Percentiles rank a stretch among this genome's conserved stretches.
Evolutionary conservation across 2,113 vertebrate genomes (phyloP).

Genomic region (Blennius ocellaris): DNA sequence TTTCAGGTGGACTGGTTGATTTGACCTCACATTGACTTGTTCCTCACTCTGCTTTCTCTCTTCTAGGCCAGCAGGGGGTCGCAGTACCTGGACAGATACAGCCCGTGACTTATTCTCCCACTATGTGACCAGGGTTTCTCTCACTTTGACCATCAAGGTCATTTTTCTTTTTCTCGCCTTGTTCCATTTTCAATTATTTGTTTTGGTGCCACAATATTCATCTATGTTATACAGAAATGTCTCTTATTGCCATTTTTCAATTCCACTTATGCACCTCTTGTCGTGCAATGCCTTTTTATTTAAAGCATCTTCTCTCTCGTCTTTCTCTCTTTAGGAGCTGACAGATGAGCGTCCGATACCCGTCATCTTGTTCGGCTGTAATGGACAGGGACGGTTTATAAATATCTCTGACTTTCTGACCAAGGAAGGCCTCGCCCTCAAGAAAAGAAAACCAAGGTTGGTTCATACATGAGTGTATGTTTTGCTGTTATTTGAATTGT

Average conservation of each 20-base stretch:
- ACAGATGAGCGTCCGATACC: constrained; percentile 76
- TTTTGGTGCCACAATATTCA: background rate
- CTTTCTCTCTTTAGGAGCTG: constrained; percentile 76
- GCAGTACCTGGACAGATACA: constrained; percentile 90
- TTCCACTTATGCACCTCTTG: background rate
- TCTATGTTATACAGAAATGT: background rate
- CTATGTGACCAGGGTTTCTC: constrained; percentile 88
- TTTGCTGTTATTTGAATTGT: background rate
- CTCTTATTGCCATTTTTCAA: background rate
- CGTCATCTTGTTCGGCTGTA: constrained; percentile 85
- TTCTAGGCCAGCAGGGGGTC: constrained; percentile 90
- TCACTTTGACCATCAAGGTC: background rate
- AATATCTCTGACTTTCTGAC: constrained; percentile 89
- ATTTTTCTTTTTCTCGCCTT: background rate
- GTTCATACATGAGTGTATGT: background rate
- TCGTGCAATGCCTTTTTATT: background rate
- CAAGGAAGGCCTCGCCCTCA: constrained; percentile 90
- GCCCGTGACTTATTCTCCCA: constrained; percentile 88
- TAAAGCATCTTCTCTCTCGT: background rate
- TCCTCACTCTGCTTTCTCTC: background rate
- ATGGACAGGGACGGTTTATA: constrained; percentile 80
- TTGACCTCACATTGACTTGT: background rate
- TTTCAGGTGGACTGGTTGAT: background rate
- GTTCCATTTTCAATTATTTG: background rate
- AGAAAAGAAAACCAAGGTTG: constrained; percentile 80